Percentiles rank a stretch among this genome's conserved stretches.
Evolutionary conservation across 2,113 vertebrate genomes (phyloP).

Genomic region (Pycnonotus jocosus): DNA sequence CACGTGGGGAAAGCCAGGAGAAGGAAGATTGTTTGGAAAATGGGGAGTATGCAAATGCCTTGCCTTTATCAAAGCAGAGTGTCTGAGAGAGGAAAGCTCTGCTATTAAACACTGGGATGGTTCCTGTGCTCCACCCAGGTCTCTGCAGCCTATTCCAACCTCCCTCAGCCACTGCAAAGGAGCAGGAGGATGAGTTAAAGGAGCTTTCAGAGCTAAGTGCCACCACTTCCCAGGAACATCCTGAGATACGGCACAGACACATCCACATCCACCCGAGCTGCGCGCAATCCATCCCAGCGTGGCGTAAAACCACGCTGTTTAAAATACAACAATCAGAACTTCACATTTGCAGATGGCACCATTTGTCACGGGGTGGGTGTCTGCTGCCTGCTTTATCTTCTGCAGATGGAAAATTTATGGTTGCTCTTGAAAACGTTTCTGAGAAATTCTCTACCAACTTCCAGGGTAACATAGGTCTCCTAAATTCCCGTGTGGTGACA

Average conservation of each 20-base stretch:
- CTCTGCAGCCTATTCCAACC: neutral
- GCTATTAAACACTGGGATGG: fast-evolving
- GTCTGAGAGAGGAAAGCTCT: neutral
- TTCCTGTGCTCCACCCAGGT: neutral
- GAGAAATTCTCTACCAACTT: neutral
- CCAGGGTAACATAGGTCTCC: neutral
- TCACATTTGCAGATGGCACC: neutral
- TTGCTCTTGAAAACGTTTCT: neutral
- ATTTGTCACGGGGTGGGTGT: neutral
- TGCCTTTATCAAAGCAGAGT: neutral
- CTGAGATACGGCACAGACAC: neutral
- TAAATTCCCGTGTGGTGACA: neutral
- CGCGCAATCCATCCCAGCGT: neutral
- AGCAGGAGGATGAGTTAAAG: neutral
- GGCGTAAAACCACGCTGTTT: neutral
- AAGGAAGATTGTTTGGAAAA: neutral
- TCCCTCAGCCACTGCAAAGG: neutral
- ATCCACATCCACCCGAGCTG: neutral
- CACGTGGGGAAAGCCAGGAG: neutral
- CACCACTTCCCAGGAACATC: neutral
- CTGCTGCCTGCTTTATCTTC: neutral
- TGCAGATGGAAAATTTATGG: neutral
- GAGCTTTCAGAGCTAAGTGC: neutral
- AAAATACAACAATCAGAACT: neutral
- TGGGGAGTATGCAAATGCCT: neutral